Base-by-base conservation (phyloP, 1,140 invertebrate genomes). In the Drosophila nannoptera region DNA sequence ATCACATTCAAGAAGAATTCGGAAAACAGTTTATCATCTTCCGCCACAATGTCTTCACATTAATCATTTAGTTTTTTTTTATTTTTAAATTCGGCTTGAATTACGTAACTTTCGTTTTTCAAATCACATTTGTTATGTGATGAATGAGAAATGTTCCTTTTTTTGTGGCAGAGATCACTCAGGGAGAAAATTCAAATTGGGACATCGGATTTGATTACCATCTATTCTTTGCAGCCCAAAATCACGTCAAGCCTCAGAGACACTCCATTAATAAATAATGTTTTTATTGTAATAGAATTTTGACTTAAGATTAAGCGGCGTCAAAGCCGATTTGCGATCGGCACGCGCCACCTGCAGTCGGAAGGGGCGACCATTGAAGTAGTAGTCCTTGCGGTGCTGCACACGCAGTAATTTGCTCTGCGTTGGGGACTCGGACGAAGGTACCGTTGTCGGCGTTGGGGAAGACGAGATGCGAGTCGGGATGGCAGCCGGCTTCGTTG, bases 261-360 rank as follows among this genome's bases (percentile, higher is more conserved):
- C n/a, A 69, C 61, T 33, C 53, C 68, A 70, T 88, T 84, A 89
- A 89, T 89, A 88, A 87, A 89, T 89, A 69, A 89, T 88, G 36
- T 89, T 81, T 87, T 89, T 89, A 77, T 89, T 87, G 48, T 87
- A 89, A 56, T 87, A 89, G 35, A 88, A 80, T 40, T 87, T 86
- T 9, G 87, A 88, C 59, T 87, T 87, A 16, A 89, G 73, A 74
- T 88, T 89, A 43, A 65, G 59, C 22, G 84, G 70, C 38, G 83
- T 87, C 64, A 88, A 61, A 5, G 58, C 63, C 5, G 77, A 56
- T 22, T 78, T 86, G 14, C 68, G 74, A 48, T 64, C 67, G 31
- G 87, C 87, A 64, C 77, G 87, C 14, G 87, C 87, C 52, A 80
- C 87, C 62, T 89, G 87, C 72, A 89, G 49, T 59, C 84, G 75